phyloP scores from a whole-genome alignment of 2,113 vertebrate genomes.

The Zootoca vivipara region DNA sequence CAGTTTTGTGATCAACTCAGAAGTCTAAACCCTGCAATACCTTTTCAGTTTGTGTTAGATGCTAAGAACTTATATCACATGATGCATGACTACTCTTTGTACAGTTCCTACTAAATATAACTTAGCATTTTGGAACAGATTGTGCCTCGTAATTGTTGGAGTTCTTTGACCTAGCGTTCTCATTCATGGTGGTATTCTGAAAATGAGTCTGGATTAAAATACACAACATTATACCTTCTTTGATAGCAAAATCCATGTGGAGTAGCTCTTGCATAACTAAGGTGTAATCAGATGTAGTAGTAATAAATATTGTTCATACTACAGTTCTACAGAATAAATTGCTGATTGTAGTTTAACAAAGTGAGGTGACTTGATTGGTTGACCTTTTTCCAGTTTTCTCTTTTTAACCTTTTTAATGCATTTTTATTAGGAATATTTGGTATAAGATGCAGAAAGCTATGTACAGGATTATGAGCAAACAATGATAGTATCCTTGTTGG shows the following conservation, averaged over 20 bases:
- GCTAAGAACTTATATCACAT: constrained; percentile 34
- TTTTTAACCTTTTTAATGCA: constrained; percentile 60
- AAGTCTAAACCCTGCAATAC: constrained; percentile 56
- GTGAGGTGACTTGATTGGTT: constrained; percentile 27
- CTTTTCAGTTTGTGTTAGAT: constrained; percentile 46
- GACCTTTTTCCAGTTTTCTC: constrained; percentile 64
- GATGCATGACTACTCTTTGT: constrained; percentile 58
- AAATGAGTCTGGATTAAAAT: not conserved
- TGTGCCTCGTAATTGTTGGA: constrained; percentile 46
- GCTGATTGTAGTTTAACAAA: constrained; percentile 46
- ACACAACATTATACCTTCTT: not conserved
- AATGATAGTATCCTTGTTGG: constrained; percentile 76
- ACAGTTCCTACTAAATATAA: constrained; percentile 48
- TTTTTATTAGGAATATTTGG: constrained; percentile 72
- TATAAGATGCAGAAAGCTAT: constrained; percentile 75
- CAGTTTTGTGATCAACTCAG: constrained; percentile 57
- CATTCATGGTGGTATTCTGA: constrained; percentile 32
- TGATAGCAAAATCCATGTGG: constrained; percentile 23
- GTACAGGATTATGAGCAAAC: constrained; percentile 65
- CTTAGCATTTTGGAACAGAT: constrained; percentile 50
- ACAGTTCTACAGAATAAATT: not conserved
- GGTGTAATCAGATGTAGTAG: not conserved
- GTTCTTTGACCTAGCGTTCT: constrained; percentile 46
- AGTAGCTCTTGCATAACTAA: not conserved
- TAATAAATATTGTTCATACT: rapidly evolving